Conservation (phyloP, 2,797 vertebrate genomes). For the Pipistrellus pipistrellus region DNA sequence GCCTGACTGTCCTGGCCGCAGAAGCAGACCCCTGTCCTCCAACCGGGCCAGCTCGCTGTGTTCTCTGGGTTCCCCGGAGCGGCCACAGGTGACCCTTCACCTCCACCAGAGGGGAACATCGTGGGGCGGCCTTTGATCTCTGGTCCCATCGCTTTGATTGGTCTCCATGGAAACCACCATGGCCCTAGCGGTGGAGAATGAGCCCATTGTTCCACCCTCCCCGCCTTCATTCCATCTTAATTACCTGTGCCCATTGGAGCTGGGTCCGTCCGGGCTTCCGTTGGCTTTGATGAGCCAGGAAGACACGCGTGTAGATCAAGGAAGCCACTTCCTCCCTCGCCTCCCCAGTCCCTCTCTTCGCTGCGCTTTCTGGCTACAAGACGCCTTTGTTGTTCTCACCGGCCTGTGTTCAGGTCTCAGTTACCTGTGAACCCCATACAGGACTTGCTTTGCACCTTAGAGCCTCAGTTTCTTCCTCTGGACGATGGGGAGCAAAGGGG, state of each 20-base stretch:
- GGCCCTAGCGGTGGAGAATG: constrained; percentile 67
- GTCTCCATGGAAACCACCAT: constrained; percentile 67
- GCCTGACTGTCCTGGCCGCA: not conserved
- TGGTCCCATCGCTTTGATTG: constrained; percentile 59
- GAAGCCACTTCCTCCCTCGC: not conserved
- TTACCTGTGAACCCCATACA: accelerated
- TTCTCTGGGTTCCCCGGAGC: not conserved
- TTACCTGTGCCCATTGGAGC: constrained; percentile 48
- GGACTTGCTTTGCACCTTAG: not conserved
- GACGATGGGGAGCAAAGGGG: too few relatives aligned
- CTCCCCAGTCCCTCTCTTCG: not conserved
- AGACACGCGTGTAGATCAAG: not conserved
- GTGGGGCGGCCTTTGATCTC: constrained; percentile 79
- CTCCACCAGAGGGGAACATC: not conserved
- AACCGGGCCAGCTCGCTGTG: not conserved
- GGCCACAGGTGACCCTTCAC: not conserved
- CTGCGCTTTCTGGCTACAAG: not conserved
- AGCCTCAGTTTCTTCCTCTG: not conserved
- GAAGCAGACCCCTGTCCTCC: not conserved
- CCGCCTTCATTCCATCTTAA: constrained; percentile 60
- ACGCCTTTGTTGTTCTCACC: accelerated
- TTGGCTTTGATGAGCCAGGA: not conserved
- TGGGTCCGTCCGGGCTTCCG: not conserved
- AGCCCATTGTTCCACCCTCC: constrained; percentile 61
- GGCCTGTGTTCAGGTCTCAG: not conserved